phyloP scores from a whole-genome alignment of 2,113 vertebrate genomes.

The Oreochromis aureus region DNA sequence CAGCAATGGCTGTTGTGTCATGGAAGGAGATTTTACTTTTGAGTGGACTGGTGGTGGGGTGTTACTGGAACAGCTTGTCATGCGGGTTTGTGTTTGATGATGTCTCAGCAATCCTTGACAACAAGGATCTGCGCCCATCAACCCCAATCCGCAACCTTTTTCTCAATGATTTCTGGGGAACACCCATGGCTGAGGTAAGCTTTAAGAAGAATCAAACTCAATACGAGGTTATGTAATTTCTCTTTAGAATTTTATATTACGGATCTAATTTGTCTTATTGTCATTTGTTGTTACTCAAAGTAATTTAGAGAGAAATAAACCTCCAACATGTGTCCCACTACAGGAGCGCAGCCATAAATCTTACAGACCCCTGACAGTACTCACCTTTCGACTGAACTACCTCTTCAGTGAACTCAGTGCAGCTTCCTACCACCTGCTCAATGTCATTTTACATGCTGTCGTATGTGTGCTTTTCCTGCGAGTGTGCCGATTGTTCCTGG shows the following conservation, averaged over 20 bases:
- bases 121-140: constrained; percentile 93
- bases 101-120: constrained; percentile 96
- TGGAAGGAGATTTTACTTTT: constrained; percentile 87
- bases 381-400: constrained; percentile 97
- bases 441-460: constrained; percentile 81
- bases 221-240: not conserved
- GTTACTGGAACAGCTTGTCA: constrained; percentile 95
- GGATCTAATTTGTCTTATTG: not conserved
- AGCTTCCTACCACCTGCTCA: constrained; percentile 91
- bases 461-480: constrained; percentile 91
- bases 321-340: not conserved
- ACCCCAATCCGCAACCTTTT: constrained; percentile 91
- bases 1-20: constrained; percentile 85
- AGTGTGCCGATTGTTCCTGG: constrained; percentile 88
- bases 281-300: not conserved
- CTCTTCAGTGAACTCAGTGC: constrained; percentile 88
- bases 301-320: not conserved
- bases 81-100: constrained; percentile 98
- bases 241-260: not conserved
- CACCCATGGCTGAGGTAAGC: constrained; percentile 92
- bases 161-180: constrained; percentile 98
- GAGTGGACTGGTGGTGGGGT: constrained; percentile 82
- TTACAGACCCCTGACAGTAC: constrained; percentile 91
- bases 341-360: constrained; percentile 98
- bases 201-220: not conserved